Evolutionary conservation across 2,888 invertebrate species (phyloP).

Genomic region (Noctua fimbriata): DNA sequence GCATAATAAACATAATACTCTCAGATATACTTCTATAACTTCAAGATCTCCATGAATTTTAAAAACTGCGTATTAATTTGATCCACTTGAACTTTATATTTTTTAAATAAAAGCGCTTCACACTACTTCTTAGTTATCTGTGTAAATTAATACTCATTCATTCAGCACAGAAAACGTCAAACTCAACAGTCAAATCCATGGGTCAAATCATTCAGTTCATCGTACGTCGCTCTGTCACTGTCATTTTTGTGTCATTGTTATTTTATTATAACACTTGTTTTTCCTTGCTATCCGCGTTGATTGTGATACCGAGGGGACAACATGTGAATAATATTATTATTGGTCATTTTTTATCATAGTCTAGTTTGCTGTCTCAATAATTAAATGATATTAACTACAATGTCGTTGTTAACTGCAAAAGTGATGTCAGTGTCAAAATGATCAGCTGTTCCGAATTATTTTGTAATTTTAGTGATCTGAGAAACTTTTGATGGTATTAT

Average conservation of each 20-base stretch:
- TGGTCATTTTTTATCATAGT: slow-evolving; percentile 12
- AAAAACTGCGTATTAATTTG: too few species aligned
- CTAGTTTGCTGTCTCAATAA: slow-evolving; percentile 12
- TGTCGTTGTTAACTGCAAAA: not conserved
- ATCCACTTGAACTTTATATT: not conserved
- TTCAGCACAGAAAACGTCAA: not conserved
- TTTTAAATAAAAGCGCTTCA: slow-evolving; percentile 2
- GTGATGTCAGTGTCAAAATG: slow-evolving; percentile 48
- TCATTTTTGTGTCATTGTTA: slow-evolving; percentile 18
- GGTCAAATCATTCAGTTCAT: not conserved
- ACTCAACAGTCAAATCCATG: slow-evolving; percentile 3
- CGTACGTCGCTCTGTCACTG: not conserved
- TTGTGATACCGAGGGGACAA: slow-evolving; percentile 30
- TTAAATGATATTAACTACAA: not conserved
- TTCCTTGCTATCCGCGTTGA: not conserved
- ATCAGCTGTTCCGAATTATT: slow-evolving; percentile 63
- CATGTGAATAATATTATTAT: slow-evolving; percentile 38
- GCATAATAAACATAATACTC: not conserved
- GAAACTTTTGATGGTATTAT: slow-evolving; percentile 9
- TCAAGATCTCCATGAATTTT: not conserved
- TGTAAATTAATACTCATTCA: not conserved
- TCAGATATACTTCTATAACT: not conserved
- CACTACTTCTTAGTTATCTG: slow-evolving; percentile 1
- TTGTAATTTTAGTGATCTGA: not conserved
- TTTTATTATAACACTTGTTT: not conserved